phyloP scores from a whole-genome alignment of 2,797 vertebrate species.

The Siniperca undulata region DNA sequence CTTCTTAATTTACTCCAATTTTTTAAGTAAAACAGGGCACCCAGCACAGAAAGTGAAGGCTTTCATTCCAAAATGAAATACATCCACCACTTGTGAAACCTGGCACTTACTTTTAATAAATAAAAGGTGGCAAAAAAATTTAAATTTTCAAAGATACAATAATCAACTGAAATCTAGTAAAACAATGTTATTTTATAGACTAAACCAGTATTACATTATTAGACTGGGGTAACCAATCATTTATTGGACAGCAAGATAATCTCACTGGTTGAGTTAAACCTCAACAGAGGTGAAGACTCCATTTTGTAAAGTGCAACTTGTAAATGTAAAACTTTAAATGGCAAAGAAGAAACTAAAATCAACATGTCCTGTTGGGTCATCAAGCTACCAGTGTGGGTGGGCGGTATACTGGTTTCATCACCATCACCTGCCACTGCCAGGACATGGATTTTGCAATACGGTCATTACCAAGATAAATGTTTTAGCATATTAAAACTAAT shows the following conservation, averaged over 20 bases:
- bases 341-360: neutral
- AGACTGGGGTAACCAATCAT: neutral
- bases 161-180: neutral
- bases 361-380: neutral
- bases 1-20: slow-evolving; percentile 38
- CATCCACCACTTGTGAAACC: slow-evolving; percentile 10
- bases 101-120: neutral
- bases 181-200: neutral
- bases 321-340: neutral
- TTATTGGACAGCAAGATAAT: neutral
- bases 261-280: slow-evolving; percentile 49
- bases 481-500: no score
- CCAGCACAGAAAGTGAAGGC: slow-evolving; percentile 30
- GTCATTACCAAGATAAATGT: no score
- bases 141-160: neutral
- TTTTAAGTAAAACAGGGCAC: slow-evolving; percentile 34
- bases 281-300: neutral
- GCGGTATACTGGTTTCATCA: no score
- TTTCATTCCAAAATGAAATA: slow-evolving; percentile 6
- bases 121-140: neutral
- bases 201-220: neutral
- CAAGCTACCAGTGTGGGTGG: no score
- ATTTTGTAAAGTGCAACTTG: neutral
- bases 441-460: no score
- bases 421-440: no score